phyloP scores from a whole-genome alignment of 2,797 vertebrate genomes.

The Taeniopygia guttata region DNA sequence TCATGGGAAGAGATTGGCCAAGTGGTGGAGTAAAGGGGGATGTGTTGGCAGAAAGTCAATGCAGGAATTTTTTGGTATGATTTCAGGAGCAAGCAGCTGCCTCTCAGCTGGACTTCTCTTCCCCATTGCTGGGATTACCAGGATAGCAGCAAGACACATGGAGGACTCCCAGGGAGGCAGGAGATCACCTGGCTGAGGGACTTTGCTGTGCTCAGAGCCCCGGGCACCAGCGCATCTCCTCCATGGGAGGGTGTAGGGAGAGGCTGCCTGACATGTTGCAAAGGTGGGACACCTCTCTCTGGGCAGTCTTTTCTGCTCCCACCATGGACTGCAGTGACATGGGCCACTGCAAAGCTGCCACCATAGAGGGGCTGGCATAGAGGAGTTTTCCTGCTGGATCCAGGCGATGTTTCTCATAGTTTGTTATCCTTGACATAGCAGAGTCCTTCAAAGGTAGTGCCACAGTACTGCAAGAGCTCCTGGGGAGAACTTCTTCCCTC shows the following conservation, averaged over 20 bases:
- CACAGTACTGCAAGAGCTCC: not conserved
- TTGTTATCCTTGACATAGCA: not conserved
- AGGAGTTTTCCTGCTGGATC: not conserved
- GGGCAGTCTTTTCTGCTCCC: not conserved
- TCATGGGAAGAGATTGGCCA: not conserved
- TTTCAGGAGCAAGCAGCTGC: slow-evolving; percentile 30
- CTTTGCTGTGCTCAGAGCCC: not conserved
- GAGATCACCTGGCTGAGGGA: not conserved
- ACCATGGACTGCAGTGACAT: fast-evolving
- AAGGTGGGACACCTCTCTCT: not conserved
- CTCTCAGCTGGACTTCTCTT: not conserved
- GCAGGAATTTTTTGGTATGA: not conserved
- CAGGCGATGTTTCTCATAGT: fast-evolving
- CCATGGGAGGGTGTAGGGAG: not conserved
- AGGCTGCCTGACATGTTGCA: not conserved
- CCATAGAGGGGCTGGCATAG: not conserved
- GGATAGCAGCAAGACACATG: not conserved
- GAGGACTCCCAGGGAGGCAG: not conserved
- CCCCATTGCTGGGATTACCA: not conserved
- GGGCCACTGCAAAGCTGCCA: not conserved
- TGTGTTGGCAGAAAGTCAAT: not conserved
- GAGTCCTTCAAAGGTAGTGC: not conserved
- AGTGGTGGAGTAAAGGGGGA: not conserved
- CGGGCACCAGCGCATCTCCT: fast-evolving
- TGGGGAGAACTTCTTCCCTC: not conserved